phyloP scores from a whole-genome alignment of 2,113 vertebrate genomes.

The Mirounga angustirostris region DNA sequence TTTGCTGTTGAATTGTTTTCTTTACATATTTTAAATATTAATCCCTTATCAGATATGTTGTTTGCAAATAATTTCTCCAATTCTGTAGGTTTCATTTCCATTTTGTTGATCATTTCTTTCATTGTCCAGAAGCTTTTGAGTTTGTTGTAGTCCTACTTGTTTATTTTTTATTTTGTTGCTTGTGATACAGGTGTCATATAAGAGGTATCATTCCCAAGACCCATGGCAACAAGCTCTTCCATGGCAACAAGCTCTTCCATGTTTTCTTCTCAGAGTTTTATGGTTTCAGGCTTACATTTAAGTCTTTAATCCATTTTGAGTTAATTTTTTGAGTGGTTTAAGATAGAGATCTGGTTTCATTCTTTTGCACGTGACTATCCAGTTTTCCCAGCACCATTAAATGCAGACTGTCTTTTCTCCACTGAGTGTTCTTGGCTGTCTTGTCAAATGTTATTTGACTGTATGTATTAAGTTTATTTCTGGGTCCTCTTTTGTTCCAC shows the following conservation, averaged over 20 bases:
- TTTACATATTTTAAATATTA: background rate
- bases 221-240: background rate
- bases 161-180: background rate
- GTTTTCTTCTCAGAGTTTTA: background rate
- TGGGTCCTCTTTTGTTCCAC: background rate
- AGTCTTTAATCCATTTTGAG: background rate
- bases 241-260: background rate
- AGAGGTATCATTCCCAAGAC: background rate
- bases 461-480: background rate
- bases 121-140: background rate
- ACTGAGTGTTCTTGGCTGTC: background rate
- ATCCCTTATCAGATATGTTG: background rate
- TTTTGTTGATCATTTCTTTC: background rate
- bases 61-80: background rate
- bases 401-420: background rate
- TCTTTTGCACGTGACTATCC: background rate
- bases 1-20: background rate
- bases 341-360: background rate
- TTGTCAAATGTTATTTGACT: background rate
- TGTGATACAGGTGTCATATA: background rate
- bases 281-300: background rate
- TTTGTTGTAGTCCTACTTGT: background rate
- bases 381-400: background rate
- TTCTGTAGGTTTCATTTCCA: background rate
- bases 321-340: background rate